These are phyloP conservation scores for Monochamus saltuarius DNA, from an alignment of 1,140 invertebrate species.

Conservation along the genomic window DNA sequence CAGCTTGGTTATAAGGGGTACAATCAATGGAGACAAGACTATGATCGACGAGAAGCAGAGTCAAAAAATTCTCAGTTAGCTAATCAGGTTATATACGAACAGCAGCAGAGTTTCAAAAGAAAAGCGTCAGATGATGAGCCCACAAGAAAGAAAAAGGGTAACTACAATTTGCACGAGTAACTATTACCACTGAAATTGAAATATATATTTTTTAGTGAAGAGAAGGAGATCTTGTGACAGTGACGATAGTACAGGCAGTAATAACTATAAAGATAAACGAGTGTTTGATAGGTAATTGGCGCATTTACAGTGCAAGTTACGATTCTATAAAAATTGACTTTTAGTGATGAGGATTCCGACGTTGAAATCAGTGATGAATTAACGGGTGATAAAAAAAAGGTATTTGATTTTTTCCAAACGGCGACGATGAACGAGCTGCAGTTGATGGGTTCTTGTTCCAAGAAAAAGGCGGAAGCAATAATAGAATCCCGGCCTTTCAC, in stretches of 20 bases:
- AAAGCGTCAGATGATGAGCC: conserved; percentile 27
- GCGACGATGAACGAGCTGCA: conserved; percentile 66
- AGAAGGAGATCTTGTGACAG: conserved; percentile 36
- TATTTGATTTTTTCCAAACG: conserved; percentile 75
- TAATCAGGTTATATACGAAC: background rate
- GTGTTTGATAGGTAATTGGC: conserved; percentile 48
- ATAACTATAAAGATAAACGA: conserved; percentile 40
- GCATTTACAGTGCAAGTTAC: background rate
- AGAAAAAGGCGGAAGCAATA: conserved; percentile 72
- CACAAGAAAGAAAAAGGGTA: conserved; percentile 31
- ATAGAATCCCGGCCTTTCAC: conserved; percentile 68
- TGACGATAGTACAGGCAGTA: conserved; percentile 42
- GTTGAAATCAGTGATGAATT: conserved; percentile 68
- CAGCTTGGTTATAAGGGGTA: conserved; percentile 27
- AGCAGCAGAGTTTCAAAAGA: conserved; percentile 22
- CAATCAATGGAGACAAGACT: conserved; percentile 34
- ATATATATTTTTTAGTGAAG: conserved; percentile 33
- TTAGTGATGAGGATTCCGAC: conserved; percentile 72
- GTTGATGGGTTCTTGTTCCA: conserved; percentile 67
- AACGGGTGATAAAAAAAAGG: conserved; percentile 67
- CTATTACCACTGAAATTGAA: conserved; percentile 3
- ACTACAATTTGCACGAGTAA: background rate
- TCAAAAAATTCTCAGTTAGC: conserved; percentile 2
- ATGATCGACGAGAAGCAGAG: conserved; percentile 25
- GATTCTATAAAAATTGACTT: conserved; percentile 10